Percentiles rank a stretch among this genome's conserved stretches.
Evolutionary conservation across 2,888 invertebrate species (phyloP).

Genomic region (Dynastes tityus): DNA sequence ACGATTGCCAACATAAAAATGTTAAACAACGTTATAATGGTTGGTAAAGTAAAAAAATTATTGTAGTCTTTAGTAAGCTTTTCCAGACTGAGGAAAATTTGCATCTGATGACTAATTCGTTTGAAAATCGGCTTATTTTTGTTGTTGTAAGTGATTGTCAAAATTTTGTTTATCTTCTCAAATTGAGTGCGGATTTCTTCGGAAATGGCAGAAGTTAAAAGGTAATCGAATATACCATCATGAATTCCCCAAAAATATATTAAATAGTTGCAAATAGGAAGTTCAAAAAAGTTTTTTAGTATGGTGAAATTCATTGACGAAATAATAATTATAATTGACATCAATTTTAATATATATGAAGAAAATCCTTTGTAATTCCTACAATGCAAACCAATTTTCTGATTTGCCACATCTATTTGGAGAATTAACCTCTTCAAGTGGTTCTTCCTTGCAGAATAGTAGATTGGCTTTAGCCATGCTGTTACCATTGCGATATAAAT

Average conservation of each 20-base stretch:
- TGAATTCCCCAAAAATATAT: slow-evolving; percentile 8
- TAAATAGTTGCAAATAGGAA: not conserved
- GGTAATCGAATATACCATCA: slow-evolving; percentile 19
- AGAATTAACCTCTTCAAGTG: slow-evolving; percentile 16
- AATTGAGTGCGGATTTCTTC: not conserved
- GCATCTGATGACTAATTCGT: not conserved
- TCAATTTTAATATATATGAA: not conserved
- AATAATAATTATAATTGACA: not conserved
- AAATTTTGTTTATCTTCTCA: not conserved
- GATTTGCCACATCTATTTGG: not conserved
- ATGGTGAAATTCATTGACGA: not conserved
- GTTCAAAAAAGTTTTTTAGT: not conserved
- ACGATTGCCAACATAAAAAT: not conserved
- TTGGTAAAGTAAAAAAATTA: not conserved
- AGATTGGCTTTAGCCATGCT: slow-evolving; percentile 5
- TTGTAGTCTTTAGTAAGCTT: not conserved
- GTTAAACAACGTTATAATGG: not conserved
- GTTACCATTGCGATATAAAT: not conserved
- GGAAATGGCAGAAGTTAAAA: not conserved
- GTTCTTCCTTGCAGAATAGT: not conserved
- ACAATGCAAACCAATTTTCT: not conserved
- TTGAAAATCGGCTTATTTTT: not conserved
- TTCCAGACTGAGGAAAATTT: not conserved
- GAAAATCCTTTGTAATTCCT: not conserved
- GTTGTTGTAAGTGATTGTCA: not conserved